Base-by-base conservation (phyloP, 1,140 invertebrate genomes). In the Calliphora vicina region DNA sequence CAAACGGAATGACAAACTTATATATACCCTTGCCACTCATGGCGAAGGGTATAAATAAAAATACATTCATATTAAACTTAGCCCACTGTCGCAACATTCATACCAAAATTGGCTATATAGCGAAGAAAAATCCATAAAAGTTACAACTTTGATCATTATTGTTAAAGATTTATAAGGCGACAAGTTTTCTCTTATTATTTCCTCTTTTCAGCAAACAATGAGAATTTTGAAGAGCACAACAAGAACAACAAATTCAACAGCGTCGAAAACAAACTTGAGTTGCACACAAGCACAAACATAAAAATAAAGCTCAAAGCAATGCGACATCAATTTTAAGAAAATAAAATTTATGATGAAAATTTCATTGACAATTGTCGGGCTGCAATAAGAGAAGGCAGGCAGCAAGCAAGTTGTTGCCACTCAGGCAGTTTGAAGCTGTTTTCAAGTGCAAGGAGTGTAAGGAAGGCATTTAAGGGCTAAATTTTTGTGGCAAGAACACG, bases 311-410 rank as follows among this genome's bases (percentile, higher is more conserved):
- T 83, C 76, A 83, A 80, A 83, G 82, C 71, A 27, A 78, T 35
- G 35, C 50, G 61, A 61, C 61, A 76, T 35, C 43, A 42, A 80
- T 80, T 61, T 80, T 50, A 83, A 80, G 42, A 80, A 72, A 71
- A 72, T 71, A 74, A 82, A 83, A 83, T 83, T 80, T 83, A 80
- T 83, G 82, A 83, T 67, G 82, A 83, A 83, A 42, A 83, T 83
- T 83, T 83, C 76, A 72, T 80, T 83, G 82, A 78, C 82, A 78
- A 83, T 83, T 83, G 81, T 82, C 81, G 71, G 17, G 81, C 71
- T 72, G 42, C 82, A 80, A 80, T 23, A 42, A 26, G 67, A 23
- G 29, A 74, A 80, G 43, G 20, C 72, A 27, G 20, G n/a, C 50
- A 20, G 43, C 25, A 61, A 57, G 17, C 15, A 35, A n/a, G 29